A percentile compares a stretch with the other conserved stretches of the same genome.
phyloP scores from a whole-genome alignment of 1,140 invertebrate species.

The Orussus abietinus region DNA sequence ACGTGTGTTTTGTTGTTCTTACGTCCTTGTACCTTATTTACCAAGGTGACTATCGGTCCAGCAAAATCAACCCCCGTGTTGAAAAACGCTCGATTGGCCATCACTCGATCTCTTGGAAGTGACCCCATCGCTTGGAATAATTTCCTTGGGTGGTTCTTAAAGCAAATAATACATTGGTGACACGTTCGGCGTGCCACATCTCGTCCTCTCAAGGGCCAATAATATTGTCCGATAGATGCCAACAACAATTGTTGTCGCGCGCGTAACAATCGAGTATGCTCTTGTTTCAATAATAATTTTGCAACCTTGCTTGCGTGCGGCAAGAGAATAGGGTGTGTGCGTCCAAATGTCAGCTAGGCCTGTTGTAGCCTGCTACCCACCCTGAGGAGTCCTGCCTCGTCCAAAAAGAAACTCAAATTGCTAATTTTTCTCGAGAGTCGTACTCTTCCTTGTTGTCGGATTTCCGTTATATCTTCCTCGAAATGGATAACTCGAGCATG shows the following conservation, averaged over 20 bases:
- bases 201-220: slow-evolving; percentile 27
- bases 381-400: no score
- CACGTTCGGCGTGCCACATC: slow-evolving; percentile 20
- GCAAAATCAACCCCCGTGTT: slow-evolving; percentile 43
- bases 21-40: slow-evolving; percentile 18
- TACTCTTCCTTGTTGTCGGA: no score
- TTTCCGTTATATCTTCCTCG: no score
- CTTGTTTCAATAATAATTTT: slow-evolving; percentile 16
- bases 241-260: slow-evolving; percentile 20
- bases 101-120: slow-evolving; percentile 30
- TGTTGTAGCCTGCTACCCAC: no score
- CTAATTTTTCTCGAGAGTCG: no score
- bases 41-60: slow-evolving; percentile 42
- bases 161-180: slow-evolving; percentile 31
- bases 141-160: slow-evolving; percentile 12
- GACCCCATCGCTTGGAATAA: slow-evolving; percentile 31
- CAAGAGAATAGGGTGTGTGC: slow-evolving; percentile 9
- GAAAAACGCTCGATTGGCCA: slow-evolving; percentile 27
- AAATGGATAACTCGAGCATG: no score
- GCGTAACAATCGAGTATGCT: slow-evolving; percentile 26
- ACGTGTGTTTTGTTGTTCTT: slow-evolving; percentile 41
- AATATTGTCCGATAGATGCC: slow-evolving; percentile 16
- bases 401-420: no score
- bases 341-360: neutral
- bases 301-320: slow-evolving; percentile 17